phyloP scores from a whole-genome alignment of 2,113 vertebrate species.

The Chlamydotis undulata region DNA sequence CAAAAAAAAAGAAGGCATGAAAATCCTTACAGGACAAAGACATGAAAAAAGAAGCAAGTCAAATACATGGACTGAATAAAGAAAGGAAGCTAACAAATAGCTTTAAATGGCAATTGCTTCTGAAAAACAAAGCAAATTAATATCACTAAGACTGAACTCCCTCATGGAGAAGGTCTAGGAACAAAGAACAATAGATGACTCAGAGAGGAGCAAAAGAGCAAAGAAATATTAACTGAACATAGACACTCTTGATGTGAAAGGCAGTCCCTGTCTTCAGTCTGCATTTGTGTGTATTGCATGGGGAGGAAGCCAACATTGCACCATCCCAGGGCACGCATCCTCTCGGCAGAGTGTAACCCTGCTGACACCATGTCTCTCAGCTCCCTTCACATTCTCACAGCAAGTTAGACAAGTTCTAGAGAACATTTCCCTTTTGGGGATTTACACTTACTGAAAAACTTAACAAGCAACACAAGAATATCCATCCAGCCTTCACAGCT shows the following conservation, averaged over 20 bases:
- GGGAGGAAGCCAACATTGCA: constrained; percentile 8
- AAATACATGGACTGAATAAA: not conserved
- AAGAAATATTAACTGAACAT: constrained; percentile 67
- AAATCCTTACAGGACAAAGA: not conserved
- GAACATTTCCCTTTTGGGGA: not conserved
- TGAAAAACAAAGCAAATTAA: constrained; percentile 18
- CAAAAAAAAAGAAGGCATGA: not conserved
- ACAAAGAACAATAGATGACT: constrained; percentile 50
- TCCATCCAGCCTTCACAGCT: not conserved
- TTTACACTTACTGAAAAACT: not conserved
- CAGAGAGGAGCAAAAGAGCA: constrained; percentile 32
- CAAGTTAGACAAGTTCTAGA: not conserved
- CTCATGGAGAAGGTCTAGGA: not conserved
- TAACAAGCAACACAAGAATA: not conserved
- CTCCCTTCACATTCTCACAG: not conserved
- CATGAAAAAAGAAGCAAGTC: not conserved
- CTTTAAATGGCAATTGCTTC: not conserved
- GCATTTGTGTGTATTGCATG: not conserved
- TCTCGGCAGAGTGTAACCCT: not conserved
- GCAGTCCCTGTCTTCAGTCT: constrained; percentile 25
- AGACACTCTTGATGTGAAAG: constrained; percentile 49
- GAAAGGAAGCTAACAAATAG: constrained; percentile 36
- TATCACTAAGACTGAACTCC: constrained; percentile 5
- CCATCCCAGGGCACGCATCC: not conserved
- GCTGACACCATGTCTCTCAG: not conserved